Conservation (phyloP, 2,888 invertebrate species). For the Erebia aethiops region DNA sequence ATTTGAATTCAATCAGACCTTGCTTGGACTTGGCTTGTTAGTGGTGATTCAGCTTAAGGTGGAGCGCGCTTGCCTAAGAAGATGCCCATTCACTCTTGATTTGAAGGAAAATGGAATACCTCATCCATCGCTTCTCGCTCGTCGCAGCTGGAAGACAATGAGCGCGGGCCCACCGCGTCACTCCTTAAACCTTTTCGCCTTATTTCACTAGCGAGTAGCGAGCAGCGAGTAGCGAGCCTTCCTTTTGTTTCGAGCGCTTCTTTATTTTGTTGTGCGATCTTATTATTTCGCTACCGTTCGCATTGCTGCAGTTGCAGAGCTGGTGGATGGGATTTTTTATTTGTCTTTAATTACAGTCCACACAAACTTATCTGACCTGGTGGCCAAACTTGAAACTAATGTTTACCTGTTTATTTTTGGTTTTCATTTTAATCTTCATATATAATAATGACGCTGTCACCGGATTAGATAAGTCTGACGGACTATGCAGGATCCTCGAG, state of each 20-base stretch:
- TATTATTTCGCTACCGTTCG: constrained; percentile 83
- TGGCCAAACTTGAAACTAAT: too few species aligned
- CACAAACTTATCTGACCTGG: too few species aligned
- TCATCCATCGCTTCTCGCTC: constrained; percentile 50
- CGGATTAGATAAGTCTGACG: too few species aligned
- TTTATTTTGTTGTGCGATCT: constrained; percentile 82
- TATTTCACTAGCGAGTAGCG: constrained; percentile 69
- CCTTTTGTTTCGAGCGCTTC: constrained; percentile 79
- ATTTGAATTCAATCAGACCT: too few species aligned
- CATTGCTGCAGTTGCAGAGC: constrained; percentile 53
- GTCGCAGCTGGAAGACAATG: constrained; percentile 61
- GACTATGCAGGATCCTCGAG: too few species aligned
- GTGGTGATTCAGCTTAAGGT: too few species aligned
- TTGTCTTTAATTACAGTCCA: not conserved
- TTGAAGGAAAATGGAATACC: constrained; percentile 43
- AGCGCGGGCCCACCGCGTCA: constrained; percentile 78
- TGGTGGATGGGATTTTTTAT: not conserved
- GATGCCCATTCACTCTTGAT: too few species aligned
- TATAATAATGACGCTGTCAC: too few species aligned
- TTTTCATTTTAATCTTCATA: too few species aligned
- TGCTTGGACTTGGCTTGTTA: too few species aligned
- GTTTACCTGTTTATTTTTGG: not conserved
- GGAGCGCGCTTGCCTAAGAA: too few species aligned
- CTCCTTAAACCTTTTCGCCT: constrained; percentile 80
- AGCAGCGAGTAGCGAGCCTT: constrained; percentile 61